Evolutionary conservation across 2,888 invertebrate species (phyloP), one percentile per base, ranked within the genome.

Genomic region (Sicus ferrugineus): DNA sequence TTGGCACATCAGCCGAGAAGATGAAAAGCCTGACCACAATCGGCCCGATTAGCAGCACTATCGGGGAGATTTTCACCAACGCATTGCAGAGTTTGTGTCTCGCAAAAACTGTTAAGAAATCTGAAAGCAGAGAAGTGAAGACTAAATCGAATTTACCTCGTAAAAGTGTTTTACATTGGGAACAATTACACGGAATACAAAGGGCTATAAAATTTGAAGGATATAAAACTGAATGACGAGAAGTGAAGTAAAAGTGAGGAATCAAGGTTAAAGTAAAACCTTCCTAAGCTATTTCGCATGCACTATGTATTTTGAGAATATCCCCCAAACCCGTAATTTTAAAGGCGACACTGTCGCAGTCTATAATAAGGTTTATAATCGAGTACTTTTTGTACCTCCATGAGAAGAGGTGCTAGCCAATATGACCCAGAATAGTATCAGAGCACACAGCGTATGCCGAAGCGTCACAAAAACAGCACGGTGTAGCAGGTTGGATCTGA

Each of bases 41-140:
- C 0, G 87, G 88, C 80, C 89, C 89, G 58, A 89, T 75, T 74
- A 90, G 79, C 72, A 90, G 82, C 64, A 85, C 82, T 76, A 88
- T 86, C 79, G 88, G 89, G 70, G 88, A 86, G 30, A 89, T 78
- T 69, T 89, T 86, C 68, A 89, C 89, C 48, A 89, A 78, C 0
- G 88, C 88, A 30, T 87, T 87, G 61, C 87, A 78, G 48, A 81
- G 77, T 19, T 86, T 85, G 72, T 86, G 85, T 21, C 86, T 85
- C 5, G 89, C 76, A 6, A 87, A 31, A 14, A 81, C 82, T 0
- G 87, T 86, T n/a, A 86, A 81, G 1, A 80, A 28, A 3, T 84
- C 88, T 89, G 78, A 11, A 70, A 67, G 38, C 7, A 28, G 3
- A 78, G 2, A 78, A 28, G 14, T 4, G 6, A 28, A 23, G 23